Evolutionary conservation across 2,797 vertebrate genomes (phyloP), one percentile per base, ranked within the genome.

Genomic region (Tadarida brasiliensis): DNA sequence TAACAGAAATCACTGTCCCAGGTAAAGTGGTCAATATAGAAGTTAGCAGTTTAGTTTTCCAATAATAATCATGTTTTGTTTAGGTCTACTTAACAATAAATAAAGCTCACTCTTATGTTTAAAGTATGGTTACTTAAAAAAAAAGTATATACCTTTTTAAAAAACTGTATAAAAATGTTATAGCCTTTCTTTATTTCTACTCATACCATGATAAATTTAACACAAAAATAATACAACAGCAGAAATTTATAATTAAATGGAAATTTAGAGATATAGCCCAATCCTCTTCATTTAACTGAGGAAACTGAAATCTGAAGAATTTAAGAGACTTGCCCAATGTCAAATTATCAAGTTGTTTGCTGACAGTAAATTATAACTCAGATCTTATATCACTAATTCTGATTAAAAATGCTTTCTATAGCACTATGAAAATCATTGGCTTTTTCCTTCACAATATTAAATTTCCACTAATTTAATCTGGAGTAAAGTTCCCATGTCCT

Each of bases 381-480:
- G 35, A 65, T 76, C 57, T 86, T 30, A 88, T 80, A 78, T 49
- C 54, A n/a, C n/a, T n/a, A n/a, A n/a, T 85, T 70, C n/a, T 90
- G 24, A 67, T 73, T 77, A 94, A 90, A 80, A 87, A 26, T 39
- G 7, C 3, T 91, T 95, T 94, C 33, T 57, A 80, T 49, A 80
- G 49, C 15, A 61, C 44, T 61, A 35, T 56, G 47, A 87, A 97
- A 90, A 82, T 87, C 56, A 83, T 30, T 90, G 68, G 7, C 11
- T 56, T 83, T 90, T 87, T 70, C 49, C 68, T 93, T 94, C 56
- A 91, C 24, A 85, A 28, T 65, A 65, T 95, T 90, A 91, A 88
- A 24, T 94, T 91, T 84, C 35, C n/a, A 83, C 11, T 73, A 77
- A 67, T 91, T 84, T 89, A 77, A 93, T 84, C 30, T 87, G 71